phyloP scores from a whole-genome alignment of 2,888 invertebrate genomes.

The Cryptus viduatorius region DNA sequence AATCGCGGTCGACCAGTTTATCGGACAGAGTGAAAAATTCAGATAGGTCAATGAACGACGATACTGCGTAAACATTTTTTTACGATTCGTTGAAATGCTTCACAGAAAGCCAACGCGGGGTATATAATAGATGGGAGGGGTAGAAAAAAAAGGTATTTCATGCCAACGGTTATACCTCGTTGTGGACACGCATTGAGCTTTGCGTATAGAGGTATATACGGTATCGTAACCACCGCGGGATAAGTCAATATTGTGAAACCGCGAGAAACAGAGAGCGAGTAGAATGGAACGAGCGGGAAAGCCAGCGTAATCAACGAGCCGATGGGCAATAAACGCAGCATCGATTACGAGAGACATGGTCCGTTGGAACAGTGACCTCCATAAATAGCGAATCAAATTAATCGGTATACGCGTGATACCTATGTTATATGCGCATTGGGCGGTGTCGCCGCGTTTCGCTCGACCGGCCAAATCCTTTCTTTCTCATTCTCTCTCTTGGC shows the following conservation, averaged over 20 bases:
- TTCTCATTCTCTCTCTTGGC: conserved; percentile 3
- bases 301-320: conserved; percentile 70
- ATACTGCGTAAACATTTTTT: conserved; percentile 10
- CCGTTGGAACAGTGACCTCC: conserved; percentile 67
- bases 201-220: conserved; percentile 32
- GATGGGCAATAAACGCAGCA: conserved; percentile 71
- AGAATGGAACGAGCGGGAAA: conserved; percentile 26
- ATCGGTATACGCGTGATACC: conserved; percentile 57
- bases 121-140: conserved; percentile 1
- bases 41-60: background rate
- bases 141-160: conserved; percentile 22
- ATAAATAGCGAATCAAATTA: conserved; percentile 71
- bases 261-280: conserved; percentile 7
- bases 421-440: conserved; percentile 39
- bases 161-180: conserved; percentile 3
- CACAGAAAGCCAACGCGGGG: background rate
- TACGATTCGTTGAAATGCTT: background rate
- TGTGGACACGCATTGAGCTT: conserved; percentile 44
- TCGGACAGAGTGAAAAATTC: background rate
- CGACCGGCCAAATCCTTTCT: conserved; percentile 26
- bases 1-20: background rate
- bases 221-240: conserved; percentile 47
- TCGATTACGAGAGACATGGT: conserved; percentile 68
- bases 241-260: conserved; percentile 70
- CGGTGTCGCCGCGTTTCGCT: conserved; percentile 33